Evolutionary conservation across 2,797 vertebrate genomes (phyloP).

Genomic region (Chelonia mydas): DNA sequence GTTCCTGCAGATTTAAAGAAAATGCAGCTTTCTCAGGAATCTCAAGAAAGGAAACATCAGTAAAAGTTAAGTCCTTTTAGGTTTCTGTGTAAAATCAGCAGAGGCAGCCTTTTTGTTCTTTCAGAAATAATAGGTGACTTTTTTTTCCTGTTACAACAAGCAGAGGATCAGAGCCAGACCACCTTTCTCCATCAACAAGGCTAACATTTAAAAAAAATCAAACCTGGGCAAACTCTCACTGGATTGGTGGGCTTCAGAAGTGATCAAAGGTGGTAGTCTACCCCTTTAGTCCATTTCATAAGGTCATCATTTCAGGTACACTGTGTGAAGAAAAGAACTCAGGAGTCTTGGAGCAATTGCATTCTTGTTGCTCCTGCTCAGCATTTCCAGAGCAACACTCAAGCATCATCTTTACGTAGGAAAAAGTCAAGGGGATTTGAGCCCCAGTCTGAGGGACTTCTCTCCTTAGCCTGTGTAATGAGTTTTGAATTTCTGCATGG

Average conservation of each 20-base stretch:
- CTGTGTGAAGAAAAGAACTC: background rate
- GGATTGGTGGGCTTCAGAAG: background rate
- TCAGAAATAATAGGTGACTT: background rate
- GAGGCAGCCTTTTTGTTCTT: background rate
- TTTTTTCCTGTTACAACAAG: background rate
- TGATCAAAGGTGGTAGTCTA: background rate
- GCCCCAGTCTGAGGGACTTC: background rate
- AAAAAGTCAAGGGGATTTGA: background rate
- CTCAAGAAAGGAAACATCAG: background rate
- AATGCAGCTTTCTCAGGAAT: background rate
- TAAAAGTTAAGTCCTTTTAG: accelerated
- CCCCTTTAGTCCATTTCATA: background rate
- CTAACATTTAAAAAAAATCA: background rate
- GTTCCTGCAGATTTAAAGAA: background rate
- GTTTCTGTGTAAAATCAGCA: background rate
- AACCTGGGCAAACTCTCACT: background rate
- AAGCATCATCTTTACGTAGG: background rate
- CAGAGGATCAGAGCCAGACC: background rate
- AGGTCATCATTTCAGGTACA: background rate
- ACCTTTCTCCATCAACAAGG: background rate
- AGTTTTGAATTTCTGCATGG: accelerated
- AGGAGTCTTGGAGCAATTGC: background rate
- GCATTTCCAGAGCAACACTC: background rate
- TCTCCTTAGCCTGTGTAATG: background rate
- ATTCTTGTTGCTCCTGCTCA: background rate